Evolutionary conservation across 2,888 invertebrate species (phyloP).

Genomic region (Biston stratarius): DNA sequence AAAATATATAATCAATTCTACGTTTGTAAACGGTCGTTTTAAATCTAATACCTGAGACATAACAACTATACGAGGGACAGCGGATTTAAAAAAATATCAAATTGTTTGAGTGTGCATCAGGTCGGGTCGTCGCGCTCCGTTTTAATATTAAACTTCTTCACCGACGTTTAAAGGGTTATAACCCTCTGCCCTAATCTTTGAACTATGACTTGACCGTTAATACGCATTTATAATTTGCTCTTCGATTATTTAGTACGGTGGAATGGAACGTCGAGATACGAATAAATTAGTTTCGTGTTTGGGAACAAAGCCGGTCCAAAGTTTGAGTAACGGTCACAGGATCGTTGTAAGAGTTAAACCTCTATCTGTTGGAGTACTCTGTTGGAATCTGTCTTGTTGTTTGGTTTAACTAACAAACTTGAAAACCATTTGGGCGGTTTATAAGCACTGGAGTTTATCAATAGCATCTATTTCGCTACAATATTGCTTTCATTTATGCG

Average conservation of each 20-base stretch:
- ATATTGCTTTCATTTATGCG: conserved; percentile 28
- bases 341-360: conserved; percentile 77
- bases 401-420: conserved; percentile 58
- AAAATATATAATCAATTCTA: background rate
- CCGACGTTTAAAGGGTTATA: conserved; percentile 72
- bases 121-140: conserved; percentile 64
- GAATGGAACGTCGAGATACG: conserved; percentile 77
- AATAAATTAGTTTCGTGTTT: conserved; percentile 86
- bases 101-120: conserved; percentile 72
- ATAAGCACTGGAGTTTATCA: conserved; percentile 40
- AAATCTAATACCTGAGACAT: conserved; percentile 36
- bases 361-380: conserved; percentile 68
- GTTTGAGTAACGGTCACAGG: conserved; percentile 83
- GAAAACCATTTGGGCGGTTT: conserved; percentile 51
- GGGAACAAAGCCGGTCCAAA: conserved; percentile 82
- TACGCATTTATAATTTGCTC: conserved; percentile 86
- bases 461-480: conserved; percentile 30
- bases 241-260: conserved; percentile 83
- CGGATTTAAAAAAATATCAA: conserved; percentile 71
- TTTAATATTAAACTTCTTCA: conserved; percentile 80
- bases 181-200: conserved; percentile 85
- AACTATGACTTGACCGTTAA: conserved; percentile 87
- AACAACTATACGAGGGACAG: conserved; percentile 54
- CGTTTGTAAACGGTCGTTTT: conserved; percentile 40
- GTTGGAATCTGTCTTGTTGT: conserved; percentile 69